Evolutionary conservation across 2,888 invertebrate genomes (phyloP).

Genomic region (Chaetoderma sp.): DNA sequence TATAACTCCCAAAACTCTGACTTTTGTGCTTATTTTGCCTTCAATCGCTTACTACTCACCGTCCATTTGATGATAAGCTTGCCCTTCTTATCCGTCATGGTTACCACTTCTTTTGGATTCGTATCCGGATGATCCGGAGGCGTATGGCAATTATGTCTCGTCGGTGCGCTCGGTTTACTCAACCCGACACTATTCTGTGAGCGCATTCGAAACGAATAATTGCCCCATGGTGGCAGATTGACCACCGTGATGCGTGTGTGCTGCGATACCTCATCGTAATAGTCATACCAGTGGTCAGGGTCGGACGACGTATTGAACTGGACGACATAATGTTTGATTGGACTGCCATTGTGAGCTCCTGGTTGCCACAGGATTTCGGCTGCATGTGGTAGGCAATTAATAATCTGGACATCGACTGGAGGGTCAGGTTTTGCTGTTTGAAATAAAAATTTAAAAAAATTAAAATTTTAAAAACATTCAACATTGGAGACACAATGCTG

Average conservation of each 20-base stretch:
- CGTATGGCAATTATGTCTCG: conserved; percentile 53
- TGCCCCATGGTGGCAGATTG: conserved; percentile 62
- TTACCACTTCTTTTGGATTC: conserved; percentile 66
- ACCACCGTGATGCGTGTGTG: conserved; percentile 40
- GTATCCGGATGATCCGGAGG: conserved; percentile 59
- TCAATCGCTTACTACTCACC: no score
- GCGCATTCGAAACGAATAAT: conserved; percentile 67
- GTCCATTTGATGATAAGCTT: conserved; percentile 67
- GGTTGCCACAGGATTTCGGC: conserved; percentile 78
- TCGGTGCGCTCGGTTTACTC: conserved; percentile 63
- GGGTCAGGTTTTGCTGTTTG: conserved; percentile 88
- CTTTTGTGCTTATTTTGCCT: no score
- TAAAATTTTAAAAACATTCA: no score
- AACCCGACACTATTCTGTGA: conserved; percentile 66
- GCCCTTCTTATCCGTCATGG: conserved; percentile 60
- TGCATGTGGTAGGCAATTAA: conserved; percentile 75
- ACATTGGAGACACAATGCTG: no score
- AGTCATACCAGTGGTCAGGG: conserved; percentile 83
- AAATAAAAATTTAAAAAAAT: conserved; percentile 4
- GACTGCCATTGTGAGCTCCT: conserved; percentile 93
- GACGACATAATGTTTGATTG: conserved; percentile 88
- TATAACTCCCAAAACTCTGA: no score
- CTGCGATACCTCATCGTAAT: conserved; percentile 44
- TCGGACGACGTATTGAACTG: conserved; percentile 95
- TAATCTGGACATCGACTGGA: conserved; percentile 76